Conservation (phyloP, 2,113 vertebrate species). For the Plecotus auritus region DNA sequence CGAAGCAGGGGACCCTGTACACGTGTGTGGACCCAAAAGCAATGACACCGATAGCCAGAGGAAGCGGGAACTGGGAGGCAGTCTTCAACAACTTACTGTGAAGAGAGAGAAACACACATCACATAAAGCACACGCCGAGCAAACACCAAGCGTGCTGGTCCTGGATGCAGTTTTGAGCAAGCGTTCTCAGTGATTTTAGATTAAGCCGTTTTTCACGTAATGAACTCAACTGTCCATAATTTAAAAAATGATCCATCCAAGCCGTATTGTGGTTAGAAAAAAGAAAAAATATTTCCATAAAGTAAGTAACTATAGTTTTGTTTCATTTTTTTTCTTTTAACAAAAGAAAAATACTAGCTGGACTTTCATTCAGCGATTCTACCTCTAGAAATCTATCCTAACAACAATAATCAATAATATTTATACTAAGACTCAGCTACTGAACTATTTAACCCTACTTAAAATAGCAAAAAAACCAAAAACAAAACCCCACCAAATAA, state of each 20-base stretch:
- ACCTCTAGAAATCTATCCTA: background rate
- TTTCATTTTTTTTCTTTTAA: conserved; percentile 11
- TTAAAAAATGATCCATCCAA: background rate
- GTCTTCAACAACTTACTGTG: conserved; percentile 89
- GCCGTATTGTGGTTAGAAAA: background rate
- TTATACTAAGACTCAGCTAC: background rate
- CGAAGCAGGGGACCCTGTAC: conserved; percentile 90
- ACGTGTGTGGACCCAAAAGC: conserved; percentile 91
- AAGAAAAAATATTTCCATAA: background rate
- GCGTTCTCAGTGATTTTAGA: background rate
- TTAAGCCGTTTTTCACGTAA: background rate
- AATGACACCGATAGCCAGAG: conserved; percentile 87
- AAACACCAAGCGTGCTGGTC: rapidly evolving
- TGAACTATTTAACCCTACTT: conserved; percentile 20
- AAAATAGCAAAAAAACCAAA: background rate
- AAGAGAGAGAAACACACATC: conserved; percentile 44
- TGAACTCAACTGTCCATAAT: background rate
- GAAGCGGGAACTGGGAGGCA: conserved; percentile 83
- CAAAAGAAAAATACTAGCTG: conserved; percentile 24
- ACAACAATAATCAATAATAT: conserved; percentile 4
- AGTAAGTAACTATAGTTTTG: background rate
- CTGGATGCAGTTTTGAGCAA: background rate
- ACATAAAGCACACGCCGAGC: background rate
- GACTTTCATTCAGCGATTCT: background rate
- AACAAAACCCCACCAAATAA: background rate